These are phyloP conservation scores for Trinectes maculatus DNA, from an alignment of 2,113 vertebrate genomes.

Conservation along the genomic window DNA sequence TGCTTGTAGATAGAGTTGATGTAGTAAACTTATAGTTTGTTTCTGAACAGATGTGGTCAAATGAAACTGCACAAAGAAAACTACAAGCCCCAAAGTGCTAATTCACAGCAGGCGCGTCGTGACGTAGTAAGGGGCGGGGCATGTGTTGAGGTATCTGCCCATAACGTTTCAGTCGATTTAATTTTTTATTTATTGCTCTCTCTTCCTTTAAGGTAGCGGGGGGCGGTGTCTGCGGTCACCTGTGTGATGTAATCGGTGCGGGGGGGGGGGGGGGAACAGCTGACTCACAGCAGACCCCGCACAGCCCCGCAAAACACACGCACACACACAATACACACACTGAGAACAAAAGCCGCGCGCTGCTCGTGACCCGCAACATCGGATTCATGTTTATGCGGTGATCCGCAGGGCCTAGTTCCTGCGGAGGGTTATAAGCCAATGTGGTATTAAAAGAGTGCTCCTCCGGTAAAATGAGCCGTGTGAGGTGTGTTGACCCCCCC, in stretches of 20 bases:
- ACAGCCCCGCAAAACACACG: slow-evolving; percentile 21
- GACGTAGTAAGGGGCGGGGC: too few species aligned
- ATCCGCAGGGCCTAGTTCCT: slow-evolving; percentile 16
- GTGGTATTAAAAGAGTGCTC: too few species aligned
- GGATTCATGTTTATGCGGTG: not conserved
- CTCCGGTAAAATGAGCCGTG: slow-evolving; percentile 8
- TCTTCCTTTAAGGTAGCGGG: not conserved
- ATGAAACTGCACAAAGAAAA: too few species aligned
- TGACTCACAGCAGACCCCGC: slow-evolving; percentile 25
- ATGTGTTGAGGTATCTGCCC: too few species aligned
- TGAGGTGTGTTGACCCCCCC: slow-evolving; percentile 40
- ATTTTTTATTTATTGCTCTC: slow-evolving; percentile 54
- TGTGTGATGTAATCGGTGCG: slow-evolving; percentile 64
- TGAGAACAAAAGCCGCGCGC: slow-evolving; percentile 58
- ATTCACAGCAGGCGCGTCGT: too few species aligned
- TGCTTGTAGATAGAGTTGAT: too few species aligned
- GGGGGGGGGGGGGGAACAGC: not conserved
- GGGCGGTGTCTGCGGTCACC: slow-evolving; percentile 51
- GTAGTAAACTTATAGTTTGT: too few species aligned
- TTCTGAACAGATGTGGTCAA: too few species aligned
- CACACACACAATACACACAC: slow-evolving; percentile 37
- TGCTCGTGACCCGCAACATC: slow-evolving; percentile 6
- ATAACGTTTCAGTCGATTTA: too few species aligned
- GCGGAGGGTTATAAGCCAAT: slow-evolving; percentile 43
- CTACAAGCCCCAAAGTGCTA: too few species aligned